Evolutionary conservation across 2,888 invertebrate species (phyloP), one percentile per base, ranked within the genome.

Genomic region (Caenorhabditis sinica): DNA sequence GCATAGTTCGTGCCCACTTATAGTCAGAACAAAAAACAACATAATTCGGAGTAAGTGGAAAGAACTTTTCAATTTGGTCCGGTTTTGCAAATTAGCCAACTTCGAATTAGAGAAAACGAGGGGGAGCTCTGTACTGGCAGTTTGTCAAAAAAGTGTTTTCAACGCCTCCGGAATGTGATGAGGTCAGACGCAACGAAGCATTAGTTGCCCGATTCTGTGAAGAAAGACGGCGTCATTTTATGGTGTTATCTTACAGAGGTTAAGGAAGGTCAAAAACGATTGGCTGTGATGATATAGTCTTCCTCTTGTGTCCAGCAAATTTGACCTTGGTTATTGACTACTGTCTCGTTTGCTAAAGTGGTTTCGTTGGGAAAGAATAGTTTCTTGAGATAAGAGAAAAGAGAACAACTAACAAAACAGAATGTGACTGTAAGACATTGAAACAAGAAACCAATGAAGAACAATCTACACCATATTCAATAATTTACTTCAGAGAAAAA

Each of bases 301-400:
- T 28, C 28, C 15, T 56, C 28, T 28, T 53, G n/a, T 23, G 17
- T 28, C 9, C 6, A 3, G 3, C 51, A 9, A 8, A 25, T 56
- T 56, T 73, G 73, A 63, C 61, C 73, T 61, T 73, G 61, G 61
- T 73, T 60, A 73, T 73, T 61, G 73, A 25, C 60, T 60, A 61
- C 60, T 73, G 61, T 33, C 60, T 49, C 60, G 49, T 49, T 73
- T 45, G 58, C 72, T 51, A 68, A 51, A 49, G 51, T 51, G 69
- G 69, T 56, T 69, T 69, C 30, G 2, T 2, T 45, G 11, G 13
- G 33, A 5, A 20, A n/a, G 9, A 17, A 36, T 60, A 36, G n/a
- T 40, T 61, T 61, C 23, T 20, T 5, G 23, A 40, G 36, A 40
- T 45, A 20, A 65, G 25, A 45, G 23, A 65, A 25, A 53, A 69